phyloP scores from a whole-genome alignment of 1,140 invertebrate genomes.

The Drosophila kikkawai region DNA sequence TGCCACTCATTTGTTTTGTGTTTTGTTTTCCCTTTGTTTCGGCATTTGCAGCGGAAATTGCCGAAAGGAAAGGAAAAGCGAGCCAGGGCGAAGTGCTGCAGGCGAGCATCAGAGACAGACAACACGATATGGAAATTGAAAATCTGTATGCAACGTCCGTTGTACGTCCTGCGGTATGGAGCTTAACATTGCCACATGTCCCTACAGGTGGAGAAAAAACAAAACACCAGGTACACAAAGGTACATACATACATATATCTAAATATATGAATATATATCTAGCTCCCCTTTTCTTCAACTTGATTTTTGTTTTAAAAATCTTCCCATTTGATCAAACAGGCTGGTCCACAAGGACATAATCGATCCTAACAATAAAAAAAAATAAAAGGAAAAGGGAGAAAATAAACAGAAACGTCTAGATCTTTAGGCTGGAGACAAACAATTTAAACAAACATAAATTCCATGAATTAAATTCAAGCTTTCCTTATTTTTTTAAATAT shows the following conservation, averaged over 20 bases:
- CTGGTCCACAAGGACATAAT: not conserved
- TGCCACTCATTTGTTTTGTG: conserved; percentile 12
- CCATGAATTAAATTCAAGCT: too few relatives aligned
- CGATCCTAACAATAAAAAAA: not conserved
- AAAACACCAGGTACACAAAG: not conserved
- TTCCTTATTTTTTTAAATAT: too few relatives aligned
- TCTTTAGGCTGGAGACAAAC: too few relatives aligned
- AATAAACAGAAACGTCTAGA: too few relatives aligned
- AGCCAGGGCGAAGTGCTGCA: conserved; percentile 13
- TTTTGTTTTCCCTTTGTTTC: conserved; percentile 52
- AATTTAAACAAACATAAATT: too few relatives aligned
- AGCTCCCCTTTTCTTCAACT: too few relatives aligned
- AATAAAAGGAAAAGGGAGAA: too few relatives aligned
- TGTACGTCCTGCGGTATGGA: not conserved
- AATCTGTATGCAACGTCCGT: conserved; percentile 56
- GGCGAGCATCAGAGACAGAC: conserved; percentile 3
- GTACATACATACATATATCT: not conserved
- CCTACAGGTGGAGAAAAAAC: conserved; percentile 13
- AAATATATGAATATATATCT: not conserved
- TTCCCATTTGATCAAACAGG: not conserved
- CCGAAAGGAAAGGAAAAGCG: conserved; percentile 34
- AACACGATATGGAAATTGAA: conserved; percentile 71
- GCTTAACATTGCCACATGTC: conserved; percentile 14
- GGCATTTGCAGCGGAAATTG: conserved; percentile 66
- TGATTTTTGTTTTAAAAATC: not conserved